Base-by-base conservation (phyloP, 2,797 vertebrate species). In the Spizella passerina region DNA sequence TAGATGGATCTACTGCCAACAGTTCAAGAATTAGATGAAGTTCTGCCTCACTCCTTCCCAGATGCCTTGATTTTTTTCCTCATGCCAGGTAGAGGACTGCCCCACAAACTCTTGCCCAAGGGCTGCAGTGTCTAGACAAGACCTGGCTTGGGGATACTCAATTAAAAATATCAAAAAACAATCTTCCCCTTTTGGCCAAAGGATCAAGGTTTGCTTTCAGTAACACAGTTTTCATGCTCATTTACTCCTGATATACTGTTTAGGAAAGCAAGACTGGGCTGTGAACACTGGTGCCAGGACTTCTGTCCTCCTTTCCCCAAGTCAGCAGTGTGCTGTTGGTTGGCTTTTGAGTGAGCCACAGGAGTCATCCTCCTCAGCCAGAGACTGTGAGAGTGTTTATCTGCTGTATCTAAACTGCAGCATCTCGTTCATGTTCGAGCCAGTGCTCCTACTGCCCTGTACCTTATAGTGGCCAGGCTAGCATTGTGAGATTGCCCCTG, bases 61-160 rank as follows among this genome's bases (percentile, higher is more conserved):
- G 8, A 61, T 53, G 32, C 11, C 64, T 80, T 57, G 4, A 20
- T 85, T 77, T 79, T 77, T 79, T 64, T 15, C 30, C 23, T 49
- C 29, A 43, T 12, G 20, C 12, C 79, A 46, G 14, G 56, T 56
- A 29, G n/a, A 84, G n/a, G 38, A 36, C 68, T 88, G 46, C 14
- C 60, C 26, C 30, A 68, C 10, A 47, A 21, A 24, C 22, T 0
- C 0, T 56, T 72, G 7, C 10, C 38, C 7, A 36, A 38, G 14
- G 30, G 18, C 47, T 84, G 15, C n/a, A 46, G 47, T n/a, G 65
- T 80, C 75, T 80, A 52, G 41, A 19, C 3, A 68, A 90, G 39
- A 22, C 4, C 21, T 60, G 29, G 5, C 64, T 63, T 76, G 59
- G 17, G 47, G 3, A 76, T 3, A 36, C 3, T 69, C 10, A 66